A percentile compares a stretch with the other conserved stretches of the same genome.
Conservation (phyloP, 2,113 vertebrate genomes). For the Oreocharis arfaki region DNA sequence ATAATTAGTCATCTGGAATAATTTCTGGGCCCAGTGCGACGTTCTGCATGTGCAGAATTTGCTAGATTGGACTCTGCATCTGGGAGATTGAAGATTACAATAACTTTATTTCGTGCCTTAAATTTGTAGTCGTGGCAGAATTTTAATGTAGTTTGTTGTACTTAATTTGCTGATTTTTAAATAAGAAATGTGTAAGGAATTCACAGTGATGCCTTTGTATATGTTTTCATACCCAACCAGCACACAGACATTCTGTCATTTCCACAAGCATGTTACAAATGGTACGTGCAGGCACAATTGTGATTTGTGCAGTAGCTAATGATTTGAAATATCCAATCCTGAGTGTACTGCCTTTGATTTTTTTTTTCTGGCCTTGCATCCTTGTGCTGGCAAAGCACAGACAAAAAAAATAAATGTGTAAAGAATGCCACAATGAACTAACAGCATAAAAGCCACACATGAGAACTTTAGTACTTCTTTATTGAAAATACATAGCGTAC, state of each 20-base stretch:
- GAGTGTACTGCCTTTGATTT: not conserved
- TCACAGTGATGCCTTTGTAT: not conserved
- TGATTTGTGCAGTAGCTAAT: not conserved
- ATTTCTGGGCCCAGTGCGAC: not conserved
- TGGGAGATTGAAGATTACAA: not conserved
- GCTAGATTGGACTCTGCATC: not conserved
- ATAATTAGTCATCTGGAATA: constrained; percentile 38
- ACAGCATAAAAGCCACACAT: not conserved
- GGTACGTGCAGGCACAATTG: not conserved
- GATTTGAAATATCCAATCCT: not conserved
- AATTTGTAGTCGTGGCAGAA: not conserved
- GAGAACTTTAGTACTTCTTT: not conserved
- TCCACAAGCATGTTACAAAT: not conserved
- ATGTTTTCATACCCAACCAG: not conserved
- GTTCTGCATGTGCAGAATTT: constrained; percentile 22
- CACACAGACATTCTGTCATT: not conserved
- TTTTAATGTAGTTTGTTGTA: not conserved
- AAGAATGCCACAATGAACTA: not conserved
- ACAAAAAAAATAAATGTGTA: not conserved
- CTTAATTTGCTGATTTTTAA: not conserved
- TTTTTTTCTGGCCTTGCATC: not conserved
- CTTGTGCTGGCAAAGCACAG: not conserved
- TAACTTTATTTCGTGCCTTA: not conserved
- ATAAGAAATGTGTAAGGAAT: not conserved
- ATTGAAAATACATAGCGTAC: not conserved